Evolutionary conservation across 2,888 invertebrate genomes (phyloP).

Genomic region (Cenopis cana): DNA sequence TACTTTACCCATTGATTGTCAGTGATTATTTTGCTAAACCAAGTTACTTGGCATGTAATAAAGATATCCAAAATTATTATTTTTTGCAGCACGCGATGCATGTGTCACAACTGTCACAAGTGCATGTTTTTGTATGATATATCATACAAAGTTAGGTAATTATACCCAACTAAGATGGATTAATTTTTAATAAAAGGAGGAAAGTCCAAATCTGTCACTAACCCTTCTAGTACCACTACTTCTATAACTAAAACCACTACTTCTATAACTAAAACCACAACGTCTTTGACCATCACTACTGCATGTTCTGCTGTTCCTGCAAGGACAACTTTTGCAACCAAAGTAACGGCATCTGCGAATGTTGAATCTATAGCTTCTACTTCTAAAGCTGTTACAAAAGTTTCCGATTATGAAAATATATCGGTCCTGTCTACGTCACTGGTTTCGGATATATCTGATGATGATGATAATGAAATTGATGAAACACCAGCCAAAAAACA

Average conservation of each 20-base stretch:
- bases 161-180: too few relatives aligned
- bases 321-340: neutral
- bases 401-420: neutral
- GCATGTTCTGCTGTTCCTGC: slow-evolving; percentile 1
- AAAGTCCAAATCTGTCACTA: neutral
- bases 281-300: slow-evolving; percentile 4
- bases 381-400: neutral
- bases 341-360: neutral
- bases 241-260: too few relatives aligned
- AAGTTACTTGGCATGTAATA: too few relatives aligned
- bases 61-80: too few relatives aligned
- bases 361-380: slow-evolving; percentile 1
- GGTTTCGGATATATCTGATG: neutral
- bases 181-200: neutral
- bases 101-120: too few relatives aligned
- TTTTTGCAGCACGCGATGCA: too few relatives aligned
- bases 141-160: too few relatives aligned
- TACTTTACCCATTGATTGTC: too few relatives aligned
- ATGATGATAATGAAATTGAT: too few relatives aligned
- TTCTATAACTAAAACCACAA: slow-evolving; percentile 1
- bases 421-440: neutral
- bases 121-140: too few relatives aligned
- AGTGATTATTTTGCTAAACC: too few relatives aligned
- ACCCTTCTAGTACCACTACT: neutral
- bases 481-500: neutral